Percentiles rank a stretch among this genome's conserved stretches.
Evolutionary conservation across 2,113 vertebrate genomes (phyloP).

Genomic region (Burhinus oedicnemus): DNA sequence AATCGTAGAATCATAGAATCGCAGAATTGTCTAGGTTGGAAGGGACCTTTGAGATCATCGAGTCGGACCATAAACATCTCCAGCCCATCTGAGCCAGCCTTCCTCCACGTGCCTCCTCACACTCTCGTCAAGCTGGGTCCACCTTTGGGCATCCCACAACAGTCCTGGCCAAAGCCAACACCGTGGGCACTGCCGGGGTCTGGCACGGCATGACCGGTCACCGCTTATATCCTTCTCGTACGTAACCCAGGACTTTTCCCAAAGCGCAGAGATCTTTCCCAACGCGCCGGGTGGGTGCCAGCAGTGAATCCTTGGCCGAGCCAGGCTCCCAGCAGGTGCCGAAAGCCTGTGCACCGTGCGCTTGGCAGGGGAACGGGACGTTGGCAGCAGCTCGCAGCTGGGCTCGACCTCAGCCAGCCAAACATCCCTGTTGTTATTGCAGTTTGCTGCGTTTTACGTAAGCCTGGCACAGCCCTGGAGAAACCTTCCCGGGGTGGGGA

Average conservation of each 20-base stretch:
- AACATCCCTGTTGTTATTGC: background rate
- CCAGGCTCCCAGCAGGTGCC: background rate
- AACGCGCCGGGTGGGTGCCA: background rate
- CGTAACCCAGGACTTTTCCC: background rate
- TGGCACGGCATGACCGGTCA: fast-evolving
- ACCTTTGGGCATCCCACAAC: background rate
- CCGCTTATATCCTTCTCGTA: background rate
- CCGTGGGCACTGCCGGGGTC: too few relatives aligned
- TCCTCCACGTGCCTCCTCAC: fast-evolving
- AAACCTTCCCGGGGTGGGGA: background rate
- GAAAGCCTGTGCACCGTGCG: background rate
- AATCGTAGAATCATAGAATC: too few relatives aligned
- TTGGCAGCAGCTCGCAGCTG: background rate
- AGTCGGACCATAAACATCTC: background rate
- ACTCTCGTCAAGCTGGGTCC: background rate
- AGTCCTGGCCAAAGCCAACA: background rate
- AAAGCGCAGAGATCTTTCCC: background rate
- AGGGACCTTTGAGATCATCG: too few relatives aligned
- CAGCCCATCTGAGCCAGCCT: background rate
- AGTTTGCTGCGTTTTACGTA: background rate
- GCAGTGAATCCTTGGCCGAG: background rate
- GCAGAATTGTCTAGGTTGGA: too few relatives aligned
- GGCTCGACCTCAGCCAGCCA: background rate
- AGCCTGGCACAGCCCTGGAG: background rate
- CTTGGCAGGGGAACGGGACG: background rate